Evolutionary conservation across 2,113 vertebrate species (phyloP).

Genomic region (Tapirus terrestris): DNA sequence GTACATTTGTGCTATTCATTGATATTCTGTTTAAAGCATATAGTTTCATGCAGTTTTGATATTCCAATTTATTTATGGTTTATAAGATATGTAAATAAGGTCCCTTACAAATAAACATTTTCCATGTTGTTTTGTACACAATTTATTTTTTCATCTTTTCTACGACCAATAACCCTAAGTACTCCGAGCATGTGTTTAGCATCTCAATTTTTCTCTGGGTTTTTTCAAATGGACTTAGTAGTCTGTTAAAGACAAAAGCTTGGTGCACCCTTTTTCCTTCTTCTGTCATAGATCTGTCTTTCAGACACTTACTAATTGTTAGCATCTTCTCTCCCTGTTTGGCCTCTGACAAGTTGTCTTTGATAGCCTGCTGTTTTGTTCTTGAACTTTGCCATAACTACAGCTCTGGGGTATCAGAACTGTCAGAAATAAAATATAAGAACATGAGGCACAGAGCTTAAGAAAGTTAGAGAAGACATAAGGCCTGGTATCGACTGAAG

Average conservation of each 20-base stretch:
- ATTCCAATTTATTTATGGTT: neutral
- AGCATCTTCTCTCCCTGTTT: slow-evolving; percentile 65
- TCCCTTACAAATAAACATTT: neutral
- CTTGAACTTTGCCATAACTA: slow-evolving; percentile 76
- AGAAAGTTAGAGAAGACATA: slow-evolving; percentile 70
- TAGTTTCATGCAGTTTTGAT: neutral
- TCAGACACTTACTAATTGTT: slow-evolving; percentile 57
- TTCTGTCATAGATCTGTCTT: slow-evolving; percentile 31
- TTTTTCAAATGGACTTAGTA: neutral
- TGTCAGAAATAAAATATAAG: slow-evolving; percentile 76
- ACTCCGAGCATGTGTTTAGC: neutral
- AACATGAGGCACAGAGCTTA: slow-evolving; percentile 44
- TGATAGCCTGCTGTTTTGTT: slow-evolving; percentile 57
- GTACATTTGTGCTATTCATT: neutral
- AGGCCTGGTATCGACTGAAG: slow-evolving; percentile 69
- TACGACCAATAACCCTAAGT: neutral
- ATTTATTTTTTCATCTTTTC: neutral
- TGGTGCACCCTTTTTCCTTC: neutral
- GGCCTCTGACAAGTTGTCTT: slow-evolving; percentile 59
- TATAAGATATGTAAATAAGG: neutral
- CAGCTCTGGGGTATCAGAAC: slow-evolving; percentile 68
- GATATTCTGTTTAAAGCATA: neutral
- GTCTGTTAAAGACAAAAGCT: neutral
- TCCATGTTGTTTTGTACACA: neutral
- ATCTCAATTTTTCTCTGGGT: neutral